Percentiles rank a stretch among this genome's conserved stretches.
phyloP scores from a whole-genome alignment of 2,888 invertebrate genomes.

The Volucella bombylans region DNA sequence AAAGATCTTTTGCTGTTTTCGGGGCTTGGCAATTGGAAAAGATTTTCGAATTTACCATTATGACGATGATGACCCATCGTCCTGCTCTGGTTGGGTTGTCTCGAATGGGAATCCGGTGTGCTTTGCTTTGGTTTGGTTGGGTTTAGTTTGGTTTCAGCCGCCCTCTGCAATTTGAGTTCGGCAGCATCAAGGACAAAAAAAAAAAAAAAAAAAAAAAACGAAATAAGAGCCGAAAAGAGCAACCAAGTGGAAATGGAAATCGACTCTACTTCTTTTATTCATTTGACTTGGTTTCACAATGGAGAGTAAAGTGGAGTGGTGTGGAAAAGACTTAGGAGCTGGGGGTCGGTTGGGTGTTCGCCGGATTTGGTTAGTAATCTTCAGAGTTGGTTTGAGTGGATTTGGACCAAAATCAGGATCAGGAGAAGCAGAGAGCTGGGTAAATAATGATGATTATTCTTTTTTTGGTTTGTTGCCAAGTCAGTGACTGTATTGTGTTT shows the following conservation, averaged over 20 bases:
- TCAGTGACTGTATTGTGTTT: constrained; percentile 66
- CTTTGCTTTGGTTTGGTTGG: background rate
- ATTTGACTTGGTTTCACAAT: constrained; percentile 65
- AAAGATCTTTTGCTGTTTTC: constrained; percentile 21
- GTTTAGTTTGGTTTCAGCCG: constrained; percentile 4
- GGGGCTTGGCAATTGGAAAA: constrained; percentile 69
- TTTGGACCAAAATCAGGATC: background rate
- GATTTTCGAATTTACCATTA: constrained; percentile 71
- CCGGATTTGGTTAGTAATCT: constrained; percentile 33
- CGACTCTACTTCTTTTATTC: constrained; percentile 69
- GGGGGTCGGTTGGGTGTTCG: background rate
- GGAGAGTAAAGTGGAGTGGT: background rate
- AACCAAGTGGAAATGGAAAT: constrained; percentile 70
- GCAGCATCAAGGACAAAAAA: constrained; percentile 67
- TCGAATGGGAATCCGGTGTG: no score
- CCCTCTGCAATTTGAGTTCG: constrained; percentile 24
- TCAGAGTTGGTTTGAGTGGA: constrained; percentile 30
- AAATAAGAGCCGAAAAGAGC: constrained; percentile 70
- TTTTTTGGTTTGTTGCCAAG: constrained; percentile 62
- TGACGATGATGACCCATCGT: constrained; percentile 62
- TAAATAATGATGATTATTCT: constrained; percentile 57
- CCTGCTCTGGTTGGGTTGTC: background rate
- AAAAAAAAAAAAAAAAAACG: constrained; percentile 66
- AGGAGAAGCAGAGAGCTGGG: background rate
- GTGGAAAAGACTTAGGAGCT: background rate